Conservation (phyloP, 1,140 invertebrate genomes). For the Parasteatoda tepidariorum region DNA sequence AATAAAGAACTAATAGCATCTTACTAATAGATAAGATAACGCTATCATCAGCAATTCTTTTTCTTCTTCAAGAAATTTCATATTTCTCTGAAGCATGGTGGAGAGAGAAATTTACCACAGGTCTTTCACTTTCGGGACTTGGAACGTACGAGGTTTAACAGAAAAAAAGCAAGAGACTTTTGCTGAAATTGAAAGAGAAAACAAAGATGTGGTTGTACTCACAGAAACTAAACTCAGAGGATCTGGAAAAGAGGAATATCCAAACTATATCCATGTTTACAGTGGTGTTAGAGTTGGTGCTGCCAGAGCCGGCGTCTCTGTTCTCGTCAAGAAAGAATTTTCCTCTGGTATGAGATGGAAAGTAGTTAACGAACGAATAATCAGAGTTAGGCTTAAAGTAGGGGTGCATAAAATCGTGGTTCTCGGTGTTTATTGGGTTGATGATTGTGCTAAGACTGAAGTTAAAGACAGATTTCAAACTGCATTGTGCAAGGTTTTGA, state of each 20-base stretch:
- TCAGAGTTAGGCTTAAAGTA: not conserved
- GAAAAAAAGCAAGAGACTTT: slow-evolving; percentile 6
- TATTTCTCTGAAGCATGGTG: not conserved
- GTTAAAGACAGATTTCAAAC: not conserved
- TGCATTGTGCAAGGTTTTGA: not conserved
- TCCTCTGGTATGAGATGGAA: not conserved
- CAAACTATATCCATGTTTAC: slow-evolving; percentile 12
- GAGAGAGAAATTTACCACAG: not conserved
- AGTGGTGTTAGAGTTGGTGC: slow-evolving; percentile 6
- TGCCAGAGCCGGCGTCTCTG: slow-evolving; percentile 19
- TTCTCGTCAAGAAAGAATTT: not conserved
- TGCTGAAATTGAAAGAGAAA: slow-evolving; percentile 28
- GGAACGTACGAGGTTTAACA: slow-evolving; percentile 7
- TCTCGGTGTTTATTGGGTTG: slow-evolving; percentile 11
- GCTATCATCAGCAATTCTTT: too few relatives aligned
- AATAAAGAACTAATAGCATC: too few relatives aligned
- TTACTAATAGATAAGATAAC: too few relatives aligned
- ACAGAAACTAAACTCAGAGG: slow-evolving; percentile 34
- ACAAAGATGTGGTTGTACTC: slow-evolving; percentile 23
- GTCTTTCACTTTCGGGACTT: not conserved
- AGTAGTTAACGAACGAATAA: slow-evolving; percentile 15
- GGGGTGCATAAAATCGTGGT: not conserved
- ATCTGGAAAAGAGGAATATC: not conserved
- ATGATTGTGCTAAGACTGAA: not conserved
- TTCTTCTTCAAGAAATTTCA: too few relatives aligned